A percentile compares a stretch with the other conserved stretches of the same genome.
Evolutionary conservation across 2,113 vertebrate genomes (phyloP).

Genomic region (Dryoscopus gambensis): DNA sequence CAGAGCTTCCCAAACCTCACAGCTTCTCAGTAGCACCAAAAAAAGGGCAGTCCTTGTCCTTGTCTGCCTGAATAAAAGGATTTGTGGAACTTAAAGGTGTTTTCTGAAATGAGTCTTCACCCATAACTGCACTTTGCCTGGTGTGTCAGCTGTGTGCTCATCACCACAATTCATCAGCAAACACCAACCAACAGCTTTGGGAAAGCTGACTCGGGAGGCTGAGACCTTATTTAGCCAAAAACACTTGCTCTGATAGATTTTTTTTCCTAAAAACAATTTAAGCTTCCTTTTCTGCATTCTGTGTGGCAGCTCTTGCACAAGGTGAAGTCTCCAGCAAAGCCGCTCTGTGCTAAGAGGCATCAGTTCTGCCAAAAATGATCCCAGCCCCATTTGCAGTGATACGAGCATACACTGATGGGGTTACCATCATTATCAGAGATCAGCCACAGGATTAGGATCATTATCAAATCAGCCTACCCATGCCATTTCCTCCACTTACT

Average conservation of each 20-base stretch:
- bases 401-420: background rate
- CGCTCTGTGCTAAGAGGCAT: background rate
- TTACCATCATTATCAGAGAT: slow-evolving; percentile 21
- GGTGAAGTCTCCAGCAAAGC: background rate
- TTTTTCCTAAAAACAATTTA: background rate
- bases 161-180: background rate
- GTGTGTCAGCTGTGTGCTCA: background rate
- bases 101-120: background rate
- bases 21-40: background rate
- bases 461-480: slow-evolving; percentile 45
- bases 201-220: background rate
- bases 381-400: background rate
- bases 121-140: background rate
- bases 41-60: background rate
- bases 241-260: background rate
- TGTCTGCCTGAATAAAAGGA: background rate
- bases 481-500: slow-evolving; percentile 47
- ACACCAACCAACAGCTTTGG: background rate
- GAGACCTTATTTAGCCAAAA: background rate
- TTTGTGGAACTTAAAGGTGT: background rate
- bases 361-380: background rate
- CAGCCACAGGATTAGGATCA: slow-evolving; percentile 22
- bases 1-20: background rate
- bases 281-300: background rate
- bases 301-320: background rate